Conservation (phyloP, 2,888 invertebrate species). For the Drosophila rellima region DNA sequence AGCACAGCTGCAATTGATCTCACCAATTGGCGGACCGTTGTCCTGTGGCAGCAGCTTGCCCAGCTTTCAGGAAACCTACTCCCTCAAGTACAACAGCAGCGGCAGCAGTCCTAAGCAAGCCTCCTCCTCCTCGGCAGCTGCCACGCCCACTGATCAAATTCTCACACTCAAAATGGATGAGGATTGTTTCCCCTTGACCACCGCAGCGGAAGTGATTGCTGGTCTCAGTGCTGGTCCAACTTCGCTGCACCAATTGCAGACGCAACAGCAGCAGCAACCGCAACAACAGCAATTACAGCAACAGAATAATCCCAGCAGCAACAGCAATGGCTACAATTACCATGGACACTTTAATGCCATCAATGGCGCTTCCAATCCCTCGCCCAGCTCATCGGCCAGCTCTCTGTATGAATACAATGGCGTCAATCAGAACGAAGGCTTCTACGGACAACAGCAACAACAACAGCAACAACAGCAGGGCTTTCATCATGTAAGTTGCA, state of each 20-base stretch:
- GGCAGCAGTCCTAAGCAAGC: slow-evolving; percentile 65
- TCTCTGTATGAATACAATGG: slow-evolving; percentile 85
- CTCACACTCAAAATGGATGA: slow-evolving; percentile 94
- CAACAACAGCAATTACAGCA: slow-evolving; percentile 48
- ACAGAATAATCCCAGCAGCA: slow-evolving; percentile 44
- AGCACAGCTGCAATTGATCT: slow-evolving; percentile 68
- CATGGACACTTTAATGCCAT: slow-evolving; percentile 86
- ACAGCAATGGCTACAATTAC: slow-evolving; percentile 75
- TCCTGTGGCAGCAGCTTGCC: slow-evolving; percentile 89
- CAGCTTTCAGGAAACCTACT: slow-evolving; percentile 95
- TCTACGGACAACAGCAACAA: slow-evolving; percentile 64
- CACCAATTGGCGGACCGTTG: slow-evolving; percentile 78
- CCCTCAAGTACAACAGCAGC: slow-evolving; percentile 89
- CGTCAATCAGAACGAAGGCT: slow-evolving; percentile 71
- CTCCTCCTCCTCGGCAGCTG: slow-evolving; percentile 36
- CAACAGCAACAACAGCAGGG: slow-evolving; percentile 67
- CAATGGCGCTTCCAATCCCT: slow-evolving; percentile 71
- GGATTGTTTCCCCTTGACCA: slow-evolving; percentile 91
- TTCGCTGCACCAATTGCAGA: slow-evolving; percentile 61
- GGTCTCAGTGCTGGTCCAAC: slow-evolving; percentile 56
- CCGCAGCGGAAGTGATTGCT: slow-evolving; percentile 68
- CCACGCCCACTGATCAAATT: slow-evolving; percentile 73
- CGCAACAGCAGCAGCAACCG: slow-evolving; percentile 15
- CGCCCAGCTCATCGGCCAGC: slow-evolving; percentile 80
- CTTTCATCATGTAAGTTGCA: slow-evolving; percentile 81